Evolutionary conservation across 2,113 vertebrate species (phyloP), one percentile per base, ranked within the genome.

Genomic region (Toxotes chatareus): DNA sequence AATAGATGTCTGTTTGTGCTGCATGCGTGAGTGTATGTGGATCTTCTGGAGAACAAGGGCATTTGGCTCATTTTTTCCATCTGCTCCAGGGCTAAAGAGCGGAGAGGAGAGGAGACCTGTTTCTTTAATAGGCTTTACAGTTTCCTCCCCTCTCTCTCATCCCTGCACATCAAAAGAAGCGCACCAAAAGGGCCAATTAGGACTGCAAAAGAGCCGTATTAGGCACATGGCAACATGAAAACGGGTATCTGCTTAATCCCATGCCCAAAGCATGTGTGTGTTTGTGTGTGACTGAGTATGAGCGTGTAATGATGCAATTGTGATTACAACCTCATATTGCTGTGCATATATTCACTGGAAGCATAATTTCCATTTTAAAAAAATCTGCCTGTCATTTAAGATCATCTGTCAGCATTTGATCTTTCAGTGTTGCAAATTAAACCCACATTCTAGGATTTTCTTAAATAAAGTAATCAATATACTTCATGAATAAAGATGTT

Each of bases 131-230:
- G 70, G 73, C 79, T 82, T 84, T 60, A 60, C 56, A 83, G 65
- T 86, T 83, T 86, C 83, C 79, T 69, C 81, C 59, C 63, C 31
- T 83, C 91, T 84, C 80, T 77, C 83, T 83, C 73, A 75, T 84
- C 85, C 86, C 16, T 4, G 27, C 67, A 91, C 91, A 93, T 93
- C 90, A 93, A 91, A 93, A 91, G 91, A 89, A 83, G 44, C 74
- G 61, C 87, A 84, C 86, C 77, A 83, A 88, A 92, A 90, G 84
- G 64, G 73, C 90, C 86, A 92, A 92, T 93, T 93, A 93, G 86
- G 56, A 82, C 67, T 51, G 91, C 76, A 89, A 88, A 91, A 86
- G 13, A 87, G 81, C 88, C 83, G 92, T 86, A 87, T 83, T 84
- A 85, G 70, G 60, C 68, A 66, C 81, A 75, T 84, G 67, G 75